Evolutionary conservation across 2,888 invertebrate genomes (phyloP), one percentile per base, ranked within the genome.

Genomic region (Zaprionus bogoriensis): DNA sequence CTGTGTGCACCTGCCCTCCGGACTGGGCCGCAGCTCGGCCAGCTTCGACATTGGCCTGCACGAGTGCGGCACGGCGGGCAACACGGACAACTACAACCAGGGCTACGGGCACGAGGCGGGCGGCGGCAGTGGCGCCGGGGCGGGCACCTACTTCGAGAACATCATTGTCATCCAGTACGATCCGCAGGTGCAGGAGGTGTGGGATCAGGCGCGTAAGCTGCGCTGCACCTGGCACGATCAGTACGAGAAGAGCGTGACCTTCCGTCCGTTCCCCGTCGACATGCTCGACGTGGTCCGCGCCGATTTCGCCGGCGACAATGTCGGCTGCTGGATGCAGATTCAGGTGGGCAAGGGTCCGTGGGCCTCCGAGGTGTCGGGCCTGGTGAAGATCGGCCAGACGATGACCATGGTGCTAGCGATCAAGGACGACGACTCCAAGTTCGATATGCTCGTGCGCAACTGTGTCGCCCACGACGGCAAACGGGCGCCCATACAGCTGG

Each of bases 311-410:
- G 98, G 98, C 0, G 98, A 98, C 86, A 98, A 98, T 87, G 97
- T 98, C 2, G 97, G 97, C 14, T 98, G 98, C 91, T 98, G 98
- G 98, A 98, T 98, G 98, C 97, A 98, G 89, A 98, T 98, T 74
- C 98, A 98, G 92, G 97, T 97, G 3, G 97, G 97, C 36, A 97
- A 97, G 89, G 97, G 97, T 19, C 98, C 98, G 0, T 98, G 98
- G 97, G 97, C 98, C 7, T 97, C 97, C 0, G 98, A 98, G 91
- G 98, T 98, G 0, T 97, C 97, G 0, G 98, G 98, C 0, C 92
- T 98, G 46, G 98, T 98, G 0, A 98, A 98, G 92, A 98, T 98
- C 57, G 98, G 98, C 0, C 98, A 98, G 90, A 98, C 98, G 0
- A 97, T 98, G 97, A 98, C 98, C 10, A 98, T 98, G 97, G 98